Evolutionary conservation across 2,113 vertebrate genomes (phyloP).

Genomic region (Aegypius monachus): DNA sequence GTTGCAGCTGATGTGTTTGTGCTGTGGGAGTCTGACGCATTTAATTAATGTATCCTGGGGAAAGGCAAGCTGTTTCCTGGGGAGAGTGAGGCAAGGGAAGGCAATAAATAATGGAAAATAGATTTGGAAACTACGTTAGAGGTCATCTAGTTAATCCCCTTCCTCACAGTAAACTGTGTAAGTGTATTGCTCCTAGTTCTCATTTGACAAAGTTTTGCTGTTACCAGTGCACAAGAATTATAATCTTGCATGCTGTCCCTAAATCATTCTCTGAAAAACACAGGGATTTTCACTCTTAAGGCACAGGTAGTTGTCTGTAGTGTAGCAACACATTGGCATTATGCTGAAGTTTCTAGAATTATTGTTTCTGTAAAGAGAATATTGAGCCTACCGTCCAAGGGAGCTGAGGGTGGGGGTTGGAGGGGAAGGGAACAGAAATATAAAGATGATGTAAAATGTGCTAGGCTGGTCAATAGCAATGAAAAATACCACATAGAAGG

Average conservation of each 20-base stretch:
- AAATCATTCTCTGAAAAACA: not conserved
- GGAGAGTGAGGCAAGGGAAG: not conserved
- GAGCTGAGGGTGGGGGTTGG: rapidly evolving
- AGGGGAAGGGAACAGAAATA: not conserved
- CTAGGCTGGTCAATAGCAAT: not conserved
- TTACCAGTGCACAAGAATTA: not conserved
- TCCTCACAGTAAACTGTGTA: not conserved
- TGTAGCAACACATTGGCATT: not conserved
- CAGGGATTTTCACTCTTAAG: not conserved
- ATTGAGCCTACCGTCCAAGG: not conserved
- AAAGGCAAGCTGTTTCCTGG: not conserved
- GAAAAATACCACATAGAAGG: not conserved
- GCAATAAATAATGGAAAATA: conserved; percentile 13
- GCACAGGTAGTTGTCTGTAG: not conserved
- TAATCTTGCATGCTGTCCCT: not conserved
- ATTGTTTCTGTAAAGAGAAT: not conserved
- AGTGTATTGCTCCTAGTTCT: not conserved
- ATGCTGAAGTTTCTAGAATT: not conserved
- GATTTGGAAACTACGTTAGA: not conserved
- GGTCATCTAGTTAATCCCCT: not conserved
- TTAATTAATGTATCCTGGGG: not conserved
- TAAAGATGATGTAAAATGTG: not conserved
- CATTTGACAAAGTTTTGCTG: not conserved
- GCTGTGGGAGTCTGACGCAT: not conserved
- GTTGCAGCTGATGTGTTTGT: not conserved